phyloP scores from a whole-genome alignment of 1,140 invertebrate genomes.

The Holcopasites calliopsidis region DNA sequence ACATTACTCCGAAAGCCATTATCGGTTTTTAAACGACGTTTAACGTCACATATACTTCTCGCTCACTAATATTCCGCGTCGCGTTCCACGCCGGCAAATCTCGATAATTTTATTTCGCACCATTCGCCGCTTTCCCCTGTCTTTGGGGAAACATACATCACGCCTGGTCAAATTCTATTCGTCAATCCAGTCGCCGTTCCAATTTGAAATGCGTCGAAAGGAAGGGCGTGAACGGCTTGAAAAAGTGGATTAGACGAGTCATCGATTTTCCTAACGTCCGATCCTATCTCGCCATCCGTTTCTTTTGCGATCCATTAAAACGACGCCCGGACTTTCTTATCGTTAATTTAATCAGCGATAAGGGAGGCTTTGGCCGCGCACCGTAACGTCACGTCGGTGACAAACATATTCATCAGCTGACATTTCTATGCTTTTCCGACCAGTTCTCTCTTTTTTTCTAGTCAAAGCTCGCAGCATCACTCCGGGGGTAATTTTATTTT shows the following conservation, averaged over 20 bases:
- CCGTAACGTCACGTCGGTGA: neutral
- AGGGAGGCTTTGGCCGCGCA: constrained; percentile 7
- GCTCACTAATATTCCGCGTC: neutral
- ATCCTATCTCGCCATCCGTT: constrained; percentile 1
- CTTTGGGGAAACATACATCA: neutral
- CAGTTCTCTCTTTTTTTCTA: constrained; percentile 1
- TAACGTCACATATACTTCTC: neutral
- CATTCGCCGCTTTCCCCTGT: neutral
- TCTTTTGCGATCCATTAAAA: constrained; percentile 37
- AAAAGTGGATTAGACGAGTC: constrained; percentile 11
- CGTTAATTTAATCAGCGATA: constrained; percentile 43
- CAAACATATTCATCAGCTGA: constrained; percentile 42
- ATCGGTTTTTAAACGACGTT: neutral
- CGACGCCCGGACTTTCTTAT: constrained; percentile 28
- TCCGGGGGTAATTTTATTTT: too few species aligned
- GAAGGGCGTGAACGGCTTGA: neutral
- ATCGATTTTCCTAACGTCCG: constrained; percentile 9
- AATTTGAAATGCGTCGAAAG: neutral
- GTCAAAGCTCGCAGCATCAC: neutral
- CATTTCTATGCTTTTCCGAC: neutral
- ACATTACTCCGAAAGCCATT: neutral
- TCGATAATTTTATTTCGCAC: neutral
- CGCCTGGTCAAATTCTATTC: constrained; percentile 6
- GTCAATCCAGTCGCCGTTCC: neutral
- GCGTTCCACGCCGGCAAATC: neutral